A percentile compares a stretch with the other conserved stretches of the same genome.
Evolutionary conservation across 1,140 invertebrate species (phyloP).

Genomic region (Drosophila orosa): DNA sequence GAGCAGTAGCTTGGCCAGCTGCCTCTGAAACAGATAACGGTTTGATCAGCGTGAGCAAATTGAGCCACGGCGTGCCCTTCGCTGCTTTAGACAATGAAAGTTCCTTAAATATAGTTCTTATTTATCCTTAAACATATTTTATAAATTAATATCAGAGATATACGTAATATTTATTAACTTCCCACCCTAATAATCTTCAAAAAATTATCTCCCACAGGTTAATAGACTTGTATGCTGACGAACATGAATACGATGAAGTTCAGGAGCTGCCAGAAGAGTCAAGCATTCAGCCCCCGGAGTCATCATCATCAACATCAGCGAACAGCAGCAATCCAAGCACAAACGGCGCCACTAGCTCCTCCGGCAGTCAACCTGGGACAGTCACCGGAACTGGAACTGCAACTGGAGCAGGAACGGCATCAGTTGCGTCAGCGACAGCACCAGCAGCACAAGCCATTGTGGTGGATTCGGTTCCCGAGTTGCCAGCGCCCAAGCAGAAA

Average conservation of each 20-base stretch:
- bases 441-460: slow-evolving; percentile 23
- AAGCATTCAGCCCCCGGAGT: slow-evolving; percentile 64
- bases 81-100: too few relatives aligned
- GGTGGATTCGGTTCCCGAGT: slow-evolving; percentile 68
- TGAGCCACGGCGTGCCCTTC: too few relatives aligned
- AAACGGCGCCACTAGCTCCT: slow-evolving; percentile 43
- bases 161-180: neutral
- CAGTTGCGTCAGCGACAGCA: slow-evolving; percentile 14
- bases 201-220: slow-evolving; percentile 42
- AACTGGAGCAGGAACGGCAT: slow-evolving; percentile 23
- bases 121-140: neutral
- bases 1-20: too few relatives aligned
- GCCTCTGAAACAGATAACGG: too few relatives aligned
- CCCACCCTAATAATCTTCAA: neutral
- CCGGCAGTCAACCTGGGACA: slow-evolving; percentile 15
- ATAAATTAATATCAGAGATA: neutral
- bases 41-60: too few relatives aligned
- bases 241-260: slow-evolving; percentile 84
- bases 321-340: slow-evolving; percentile 27
- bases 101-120: neutral
- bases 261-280: slow-evolving; percentile 78
- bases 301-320: slow-evolving; percentile 63
- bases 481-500: slow-evolving; percentile 79
- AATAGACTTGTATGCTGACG: slow-evolving; percentile 82
- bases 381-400: slow-evolving; percentile 31